A percentile compares a stretch with the other conserved stretches of the same genome.
These are phyloP conservation scores for Tragelaphus strepsiceros DNA, from an alignment of 2,113 vertebrate species.

Conservation along the genomic window DNA sequence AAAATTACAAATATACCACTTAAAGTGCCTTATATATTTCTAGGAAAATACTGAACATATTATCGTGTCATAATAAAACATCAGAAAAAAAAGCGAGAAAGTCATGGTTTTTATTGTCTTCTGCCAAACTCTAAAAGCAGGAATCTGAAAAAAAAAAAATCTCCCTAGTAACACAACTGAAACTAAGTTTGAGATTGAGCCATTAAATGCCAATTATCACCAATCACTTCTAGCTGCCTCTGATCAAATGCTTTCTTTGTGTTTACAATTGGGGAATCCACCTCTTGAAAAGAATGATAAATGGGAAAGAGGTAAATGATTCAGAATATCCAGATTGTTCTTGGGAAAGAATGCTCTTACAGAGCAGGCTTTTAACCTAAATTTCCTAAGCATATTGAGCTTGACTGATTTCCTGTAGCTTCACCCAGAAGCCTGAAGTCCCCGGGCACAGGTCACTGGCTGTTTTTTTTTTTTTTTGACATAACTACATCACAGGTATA, in stretches of 20 bases:
- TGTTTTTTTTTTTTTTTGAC: not conserved
- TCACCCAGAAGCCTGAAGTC: not conserved
- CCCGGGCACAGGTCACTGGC: not conserved
- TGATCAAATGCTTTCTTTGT: slow-evolving; percentile 70
- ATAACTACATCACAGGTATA: not conserved
- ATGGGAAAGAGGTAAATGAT: slow-evolving; percentile 30
- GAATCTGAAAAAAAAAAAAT: slow-evolving; percentile 58
- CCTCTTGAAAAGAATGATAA: slow-evolving; percentile 34
- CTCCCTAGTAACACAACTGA: slow-evolving; percentile 47
- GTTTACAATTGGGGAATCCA: slow-evolving; percentile 60
- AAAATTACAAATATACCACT: not conserved
- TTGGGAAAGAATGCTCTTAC: not conserved
- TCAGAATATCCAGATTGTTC: not conserved
- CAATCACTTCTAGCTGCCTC: slow-evolving; percentile 69
- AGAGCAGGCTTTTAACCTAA: not conserved
- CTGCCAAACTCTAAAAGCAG: not conserved
- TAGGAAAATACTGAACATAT: not conserved
- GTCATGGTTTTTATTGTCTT: not conserved
- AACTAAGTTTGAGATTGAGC: slow-evolving; percentile 58
- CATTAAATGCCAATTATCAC: slow-evolving; percentile 74
- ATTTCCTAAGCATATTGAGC: not conserved
- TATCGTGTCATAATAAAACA: not conserved
- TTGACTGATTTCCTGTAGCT: not conserved
- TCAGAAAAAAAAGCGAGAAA: not conserved
- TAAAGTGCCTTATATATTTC: not conserved